phyloP scores from a whole-genome alignment of 2,797 vertebrate species.

The Gymnoscopelus braueri region DNA sequence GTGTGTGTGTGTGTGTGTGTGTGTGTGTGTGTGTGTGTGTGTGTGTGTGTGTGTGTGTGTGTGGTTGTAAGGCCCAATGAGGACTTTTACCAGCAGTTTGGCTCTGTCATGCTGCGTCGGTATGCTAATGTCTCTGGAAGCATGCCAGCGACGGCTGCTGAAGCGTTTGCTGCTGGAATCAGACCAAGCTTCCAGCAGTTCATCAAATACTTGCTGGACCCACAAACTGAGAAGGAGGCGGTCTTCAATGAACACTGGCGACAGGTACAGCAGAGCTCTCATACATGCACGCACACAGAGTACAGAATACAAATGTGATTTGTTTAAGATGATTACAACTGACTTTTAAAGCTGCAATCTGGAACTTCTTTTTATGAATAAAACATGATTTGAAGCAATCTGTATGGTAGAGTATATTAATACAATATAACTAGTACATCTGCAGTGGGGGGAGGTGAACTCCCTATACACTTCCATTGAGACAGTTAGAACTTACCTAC shows the following conservation, averaged over 20 bases:
- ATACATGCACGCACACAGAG: not conserved
- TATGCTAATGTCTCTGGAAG: slow-evolving; percentile 83
- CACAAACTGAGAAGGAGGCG: slow-evolving; percentile 83
- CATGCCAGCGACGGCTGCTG: slow-evolving; percentile 80
- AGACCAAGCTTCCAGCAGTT: slow-evolving; percentile 90
- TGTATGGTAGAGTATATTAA: too few relatives aligned
- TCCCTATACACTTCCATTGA: too few relatives aligned
- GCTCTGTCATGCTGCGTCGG: slow-evolving; percentile 84
- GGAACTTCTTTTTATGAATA: too few relatives aligned
- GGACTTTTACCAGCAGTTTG: slow-evolving; percentile 88
- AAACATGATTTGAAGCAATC: too few relatives aligned
- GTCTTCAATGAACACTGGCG: slow-evolving; percentile 95
- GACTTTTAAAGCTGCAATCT: not conserved
- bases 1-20: slow-evolving; percentile 17
- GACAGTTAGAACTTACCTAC: too few relatives aligned
- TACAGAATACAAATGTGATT: not conserved
- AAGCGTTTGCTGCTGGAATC: slow-evolving; percentile 86
- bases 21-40: not conserved
- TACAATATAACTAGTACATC: too few relatives aligned
- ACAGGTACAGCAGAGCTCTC: slow-evolving; percentile 75
- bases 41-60: not conserved
- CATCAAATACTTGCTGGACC: slow-evolving; percentile 91
- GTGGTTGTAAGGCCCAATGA: slow-evolving; percentile 80
- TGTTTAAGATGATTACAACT: not conserved
- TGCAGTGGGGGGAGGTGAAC: too few relatives aligned